phyloP scores from a whole-genome alignment of 2,888 invertebrate species.

The Trypoxylon attenuatum region DNA sequence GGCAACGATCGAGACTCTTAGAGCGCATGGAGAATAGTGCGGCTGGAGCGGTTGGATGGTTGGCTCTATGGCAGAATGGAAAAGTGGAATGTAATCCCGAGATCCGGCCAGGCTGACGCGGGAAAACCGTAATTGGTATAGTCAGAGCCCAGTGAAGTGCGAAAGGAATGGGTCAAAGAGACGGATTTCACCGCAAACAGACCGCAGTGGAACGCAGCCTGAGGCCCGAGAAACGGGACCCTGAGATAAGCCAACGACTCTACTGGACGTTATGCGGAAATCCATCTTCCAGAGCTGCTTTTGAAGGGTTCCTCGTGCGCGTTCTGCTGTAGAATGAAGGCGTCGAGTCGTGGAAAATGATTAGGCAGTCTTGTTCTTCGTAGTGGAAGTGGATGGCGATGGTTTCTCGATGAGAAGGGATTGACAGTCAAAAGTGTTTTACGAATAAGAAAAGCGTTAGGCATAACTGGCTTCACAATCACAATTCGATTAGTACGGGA shows the following conservation, averaged over 20 bases:
- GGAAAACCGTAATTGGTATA: constrained; percentile 26
- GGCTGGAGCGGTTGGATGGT: no score
- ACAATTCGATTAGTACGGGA: no score
- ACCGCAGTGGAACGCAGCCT: constrained; percentile 2
- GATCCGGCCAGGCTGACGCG: constrained; percentile 9
- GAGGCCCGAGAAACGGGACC: background rate
- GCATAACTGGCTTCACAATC: no score
- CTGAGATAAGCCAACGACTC: background rate
- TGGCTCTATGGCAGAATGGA: no score
- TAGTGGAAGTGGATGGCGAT: no score
- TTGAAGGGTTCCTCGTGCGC: background rate
- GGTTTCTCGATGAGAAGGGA: no score
- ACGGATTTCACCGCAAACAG: constrained; percentile 7
- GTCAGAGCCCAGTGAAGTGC: background rate
- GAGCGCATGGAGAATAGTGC: background rate
- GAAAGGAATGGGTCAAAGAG: constrained; percentile 2
- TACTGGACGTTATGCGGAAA: constrained; percentile 11
- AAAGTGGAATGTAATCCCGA: constrained; percentile 9
- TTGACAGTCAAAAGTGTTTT: no score
- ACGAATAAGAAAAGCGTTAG: no score
- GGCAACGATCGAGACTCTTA: background rate
- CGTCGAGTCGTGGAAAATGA: no score
- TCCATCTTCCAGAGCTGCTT: constrained; percentile 6
- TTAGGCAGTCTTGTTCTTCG: no score
- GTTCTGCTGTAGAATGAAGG: no score